A percentile compares a stretch with the other conserved stretches of the same genome.
phyloP scores from a whole-genome alignment of 2,113 vertebrate species.

The Tragelaphus buxtoni region DNA sequence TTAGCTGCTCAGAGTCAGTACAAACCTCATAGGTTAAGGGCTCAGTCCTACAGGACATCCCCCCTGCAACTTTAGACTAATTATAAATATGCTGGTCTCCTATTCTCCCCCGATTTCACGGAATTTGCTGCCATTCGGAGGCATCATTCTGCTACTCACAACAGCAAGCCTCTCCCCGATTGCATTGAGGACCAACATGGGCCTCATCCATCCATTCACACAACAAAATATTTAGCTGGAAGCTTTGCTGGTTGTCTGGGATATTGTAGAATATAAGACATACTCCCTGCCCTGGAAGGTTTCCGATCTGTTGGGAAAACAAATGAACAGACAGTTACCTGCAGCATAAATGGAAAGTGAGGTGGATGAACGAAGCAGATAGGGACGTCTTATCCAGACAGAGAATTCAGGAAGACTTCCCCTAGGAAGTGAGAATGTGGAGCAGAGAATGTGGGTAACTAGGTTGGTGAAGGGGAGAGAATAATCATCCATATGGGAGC shows the following conservation, averaged over 20 bases:
- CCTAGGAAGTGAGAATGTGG: not conserved
- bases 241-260: not conserved
- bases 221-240: not conserved
- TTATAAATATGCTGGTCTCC: not conserved
- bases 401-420: not conserved
- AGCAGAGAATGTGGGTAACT: not conserved
- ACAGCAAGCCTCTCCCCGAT: not conserved
- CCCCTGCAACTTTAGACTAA: not conserved
- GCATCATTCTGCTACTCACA: not conserved
- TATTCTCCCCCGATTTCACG: not conserved
- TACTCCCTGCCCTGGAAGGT: not conserved
- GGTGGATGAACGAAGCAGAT: not conserved
- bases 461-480: not conserved
- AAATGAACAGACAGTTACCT: not conserved
- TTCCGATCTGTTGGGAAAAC: not conserved
- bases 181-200: not conserved
- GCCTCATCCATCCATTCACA: not conserved
- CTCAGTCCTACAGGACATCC: not conserved
- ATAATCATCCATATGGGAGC: fast-evolving
- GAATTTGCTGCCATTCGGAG: not conserved
- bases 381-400: not conserved
- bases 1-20: no score
- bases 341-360: not conserved
- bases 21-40: not conserved
- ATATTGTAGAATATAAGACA: not conserved